A percentile compares a stretch with the other conserved stretches of the same genome.
phyloP scores from a whole-genome alignment of 2,888 invertebrate genomes.

The Criorhina ranunculi region DNA sequence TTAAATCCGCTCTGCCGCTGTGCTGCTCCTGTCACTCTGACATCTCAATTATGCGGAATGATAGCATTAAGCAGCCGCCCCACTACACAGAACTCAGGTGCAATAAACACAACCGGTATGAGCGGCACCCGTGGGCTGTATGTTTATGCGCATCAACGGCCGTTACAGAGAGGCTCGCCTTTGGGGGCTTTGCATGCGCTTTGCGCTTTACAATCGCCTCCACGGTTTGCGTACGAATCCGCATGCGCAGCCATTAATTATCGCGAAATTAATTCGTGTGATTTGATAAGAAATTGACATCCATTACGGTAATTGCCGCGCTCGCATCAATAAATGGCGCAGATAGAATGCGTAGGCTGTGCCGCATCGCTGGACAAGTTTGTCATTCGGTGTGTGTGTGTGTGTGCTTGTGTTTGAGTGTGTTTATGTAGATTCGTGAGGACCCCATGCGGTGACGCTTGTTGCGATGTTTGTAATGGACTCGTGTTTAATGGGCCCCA shows the following conservation, averaged over 20 bases:
- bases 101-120: constrained; percentile 64
- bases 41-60: constrained; percentile 77
- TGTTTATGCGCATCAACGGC: constrained; percentile 62
- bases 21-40: constrained; percentile 68
- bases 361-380: constrained; percentile 55
- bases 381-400: constrained; percentile 9
- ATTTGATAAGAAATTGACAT: constrained; percentile 78
- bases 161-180: constrained; percentile 56
- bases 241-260: constrained; percentile 77
- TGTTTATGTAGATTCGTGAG: constrained; percentile 60
- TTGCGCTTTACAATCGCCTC: constrained; percentile 33
- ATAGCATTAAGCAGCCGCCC: constrained; percentile 71
- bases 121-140: constrained; percentile 66
- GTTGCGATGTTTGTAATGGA: constrained; percentile 73
- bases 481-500: constrained; percentile 74
- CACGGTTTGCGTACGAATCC: constrained; percentile 48
- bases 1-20: constrained; percentile 50
- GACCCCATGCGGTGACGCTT: constrained; percentile 71
- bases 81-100: constrained; percentile 27
- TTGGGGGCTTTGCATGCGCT: constrained; percentile 54
- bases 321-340: constrained; percentile 75
- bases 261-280: constrained; percentile 77
- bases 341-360: constrained; percentile 72
- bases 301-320: constrained; percentile 75
- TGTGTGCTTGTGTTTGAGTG: constrained; percentile 26